Evolutionary conservation across 2,113 vertebrate species (phyloP).

Genomic region (Macroglossus sobrinus): DNA sequence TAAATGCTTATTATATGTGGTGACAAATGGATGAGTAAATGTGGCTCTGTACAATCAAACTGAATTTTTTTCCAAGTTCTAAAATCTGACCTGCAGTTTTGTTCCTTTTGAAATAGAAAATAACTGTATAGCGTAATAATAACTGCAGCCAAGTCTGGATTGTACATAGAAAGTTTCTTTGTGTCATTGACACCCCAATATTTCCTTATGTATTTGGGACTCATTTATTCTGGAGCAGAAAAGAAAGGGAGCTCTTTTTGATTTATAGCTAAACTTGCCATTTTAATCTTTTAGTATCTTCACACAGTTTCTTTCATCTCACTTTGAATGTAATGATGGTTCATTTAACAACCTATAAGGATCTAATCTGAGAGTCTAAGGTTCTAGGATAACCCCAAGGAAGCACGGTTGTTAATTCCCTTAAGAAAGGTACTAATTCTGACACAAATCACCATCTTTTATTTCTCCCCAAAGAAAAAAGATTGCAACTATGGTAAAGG

Average conservation of each 20-base stretch:
- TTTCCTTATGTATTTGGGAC: background rate
- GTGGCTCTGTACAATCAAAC: background rate
- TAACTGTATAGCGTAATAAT: background rate
- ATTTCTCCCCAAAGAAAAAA: background rate
- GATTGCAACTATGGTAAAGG: background rate
- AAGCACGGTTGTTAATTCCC: slow-evolving; percentile 2
- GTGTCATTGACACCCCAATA: background rate
- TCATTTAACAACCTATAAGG: slow-evolving; percentile 17
- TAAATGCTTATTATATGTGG: background rate
- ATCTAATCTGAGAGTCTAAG: background rate
- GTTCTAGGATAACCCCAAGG: background rate
- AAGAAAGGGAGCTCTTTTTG: background rate
- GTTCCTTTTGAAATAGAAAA: slow-evolving; percentile 12
- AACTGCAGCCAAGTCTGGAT: background rate
- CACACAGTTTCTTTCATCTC: background rate
- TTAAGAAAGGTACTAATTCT: slow-evolving; percentile 8
- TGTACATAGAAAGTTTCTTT: background rate
- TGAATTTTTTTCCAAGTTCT: background rate
- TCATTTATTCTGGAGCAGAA: background rate
- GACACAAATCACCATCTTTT: background rate
- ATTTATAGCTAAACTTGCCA: background rate
- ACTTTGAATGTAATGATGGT: slow-evolving; percentile 28
- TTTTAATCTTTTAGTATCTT: slow-evolving; percentile 22
- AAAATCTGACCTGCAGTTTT: background rate
- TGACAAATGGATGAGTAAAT: background rate